Percentiles rank a stretch among this genome's conserved stretches.
phyloP scores from a whole-genome alignment of 2,797 vertebrate genomes.

The Sebastes aleutianus region DNA sequence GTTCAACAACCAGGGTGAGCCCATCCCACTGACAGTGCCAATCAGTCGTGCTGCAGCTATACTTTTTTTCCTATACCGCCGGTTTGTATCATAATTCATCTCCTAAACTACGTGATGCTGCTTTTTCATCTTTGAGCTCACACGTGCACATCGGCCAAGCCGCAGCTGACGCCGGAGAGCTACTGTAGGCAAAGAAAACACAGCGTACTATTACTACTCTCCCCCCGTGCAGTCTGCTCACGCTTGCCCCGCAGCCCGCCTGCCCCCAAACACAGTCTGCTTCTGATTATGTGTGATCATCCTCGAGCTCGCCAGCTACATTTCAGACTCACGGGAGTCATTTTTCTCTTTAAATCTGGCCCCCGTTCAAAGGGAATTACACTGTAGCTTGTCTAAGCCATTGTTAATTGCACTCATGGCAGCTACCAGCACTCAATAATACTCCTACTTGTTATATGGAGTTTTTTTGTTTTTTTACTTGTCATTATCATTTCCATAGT shows the following conservation, averaged over 20 bases:
- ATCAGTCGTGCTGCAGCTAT: constrained; percentile 48
- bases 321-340: constrained; percentile 68
- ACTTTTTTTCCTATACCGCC: constrained; percentile 16
- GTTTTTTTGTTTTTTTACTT: constrained; percentile 2
- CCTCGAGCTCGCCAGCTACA: constrained; percentile 69
- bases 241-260: constrained; percentile 50
- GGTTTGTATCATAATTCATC: constrained; percentile 73
- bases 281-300: constrained; percentile 82
- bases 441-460: constrained; percentile 32
- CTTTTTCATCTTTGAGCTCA: constrained; percentile 76
- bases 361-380: constrained; percentile 67
- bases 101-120: constrained; percentile 67
- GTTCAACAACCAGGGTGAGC: constrained; percentile 50
- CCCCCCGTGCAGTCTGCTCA: constrained; percentile 62
- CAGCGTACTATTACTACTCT: constrained; percentile 67
- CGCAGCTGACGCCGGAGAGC: constrained; percentile 76
- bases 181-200: constrained; percentile 82
- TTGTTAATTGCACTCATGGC: constrained; percentile 69
- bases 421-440: constrained; percentile 43
- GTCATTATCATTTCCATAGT: constrained; percentile 23
- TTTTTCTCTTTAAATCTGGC: constrained; percentile 56
- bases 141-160: constrained; percentile 73
- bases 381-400: constrained; percentile 65
- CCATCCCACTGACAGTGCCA: constrained; percentile 59
- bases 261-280: constrained; percentile 71